Percentiles rank a stretch among this genome's conserved stretches.
Conservation (phyloP, 1,140 invertebrate species). For the Drosophila nasuta region DNA sequence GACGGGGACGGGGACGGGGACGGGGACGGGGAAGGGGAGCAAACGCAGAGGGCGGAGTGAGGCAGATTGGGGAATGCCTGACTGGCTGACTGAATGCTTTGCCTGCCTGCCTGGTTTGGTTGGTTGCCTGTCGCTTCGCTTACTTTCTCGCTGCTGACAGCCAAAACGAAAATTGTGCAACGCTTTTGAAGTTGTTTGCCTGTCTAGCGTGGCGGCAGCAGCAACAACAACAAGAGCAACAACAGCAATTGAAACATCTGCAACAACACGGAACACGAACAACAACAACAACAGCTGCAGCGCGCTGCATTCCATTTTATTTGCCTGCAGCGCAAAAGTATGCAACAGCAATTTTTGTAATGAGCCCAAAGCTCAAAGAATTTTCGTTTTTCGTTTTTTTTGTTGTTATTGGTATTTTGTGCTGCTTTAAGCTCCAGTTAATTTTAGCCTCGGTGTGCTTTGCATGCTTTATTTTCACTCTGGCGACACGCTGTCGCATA, state of each 20-base stretch:
- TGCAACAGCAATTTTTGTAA: slow-evolving; percentile 40
- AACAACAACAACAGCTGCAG: neutral
- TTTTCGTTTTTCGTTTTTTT: neutral
- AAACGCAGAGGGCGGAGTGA: neutral
- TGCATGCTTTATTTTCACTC: slow-evolving; percentile 9
- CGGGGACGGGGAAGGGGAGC: neutral
- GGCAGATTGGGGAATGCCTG: neutral
- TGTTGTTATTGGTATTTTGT: neutral
- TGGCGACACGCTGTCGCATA: slow-evolving; percentile 44
- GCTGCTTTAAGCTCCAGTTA: slow-evolving; percentile 30
- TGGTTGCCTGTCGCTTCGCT: neutral
- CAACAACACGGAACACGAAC: slow-evolving; percentile 2
- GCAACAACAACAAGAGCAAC: neutral
- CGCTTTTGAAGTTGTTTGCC: slow-evolving; percentile 48
- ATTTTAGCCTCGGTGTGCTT: slow-evolving; percentile 7
- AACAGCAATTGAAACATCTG: neutral
- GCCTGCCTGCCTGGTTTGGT: too few species aligned
- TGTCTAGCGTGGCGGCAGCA: slow-evolving; percentile 32
- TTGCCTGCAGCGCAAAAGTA: slow-evolving; percentile 32
- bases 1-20: neutral
- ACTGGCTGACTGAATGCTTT: slow-evolving; percentile 13
- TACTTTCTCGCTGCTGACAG: slow-evolving; percentile 16
- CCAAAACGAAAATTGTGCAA: slow-evolving; percentile 48
- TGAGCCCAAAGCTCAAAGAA: slow-evolving; percentile 20
- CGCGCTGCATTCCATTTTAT: slow-evolving; percentile 1